Evolutionary conservation across 2,797 vertebrate species (phyloP), one percentile per base, ranked within the genome.

Genomic region (Craterocephalus amniculus): DNA sequence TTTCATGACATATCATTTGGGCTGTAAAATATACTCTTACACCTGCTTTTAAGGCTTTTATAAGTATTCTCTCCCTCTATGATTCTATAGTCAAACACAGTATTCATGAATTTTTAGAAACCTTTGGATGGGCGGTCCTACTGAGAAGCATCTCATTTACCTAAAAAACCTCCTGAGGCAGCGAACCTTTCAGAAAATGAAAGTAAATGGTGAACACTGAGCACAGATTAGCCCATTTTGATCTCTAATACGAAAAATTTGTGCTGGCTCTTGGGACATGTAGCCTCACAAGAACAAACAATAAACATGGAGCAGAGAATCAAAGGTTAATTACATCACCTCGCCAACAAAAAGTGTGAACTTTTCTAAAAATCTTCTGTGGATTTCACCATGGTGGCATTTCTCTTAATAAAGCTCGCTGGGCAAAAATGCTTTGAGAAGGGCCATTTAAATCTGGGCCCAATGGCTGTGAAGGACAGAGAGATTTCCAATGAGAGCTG

Each of bases 391-490:
- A 66, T 45, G 63, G 35, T 54, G 27, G 51, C 58, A 52, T 58
- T 71, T 51, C 80, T 73, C 63, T 82, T 87, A 83, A 86, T 70
- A 80, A 85, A 82, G 57, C 74, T 24, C 58, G 67, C 70, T 75
- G 63, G 54, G 51, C 64, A 60, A 78, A 86, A 81, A 81, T 43
- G 38, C 64, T 63, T 71, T 76, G 76, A 79, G 73, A 72, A 72
- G 68, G 72, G 54, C 52, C 52, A 85, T 86, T 70, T 85, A 78
- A 64, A 83, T 82, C 80, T 36, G 27, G 32, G 80, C 70, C 54
- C 76, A 87, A 88, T 78, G 83, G 55, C 59, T 87, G 76, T 87
- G 85, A 90, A 90, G 87, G 90, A 88, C 85, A 31, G 69, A 67
- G 63, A 1, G 18, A 66, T 78, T 69, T 74, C 63, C 59, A 62